A percentile compares a stretch with the other conserved stretches of the same genome.
Evolutionary conservation across 2,888 invertebrate species (phyloP).

Genomic region (Aradus depressus): DNA sequence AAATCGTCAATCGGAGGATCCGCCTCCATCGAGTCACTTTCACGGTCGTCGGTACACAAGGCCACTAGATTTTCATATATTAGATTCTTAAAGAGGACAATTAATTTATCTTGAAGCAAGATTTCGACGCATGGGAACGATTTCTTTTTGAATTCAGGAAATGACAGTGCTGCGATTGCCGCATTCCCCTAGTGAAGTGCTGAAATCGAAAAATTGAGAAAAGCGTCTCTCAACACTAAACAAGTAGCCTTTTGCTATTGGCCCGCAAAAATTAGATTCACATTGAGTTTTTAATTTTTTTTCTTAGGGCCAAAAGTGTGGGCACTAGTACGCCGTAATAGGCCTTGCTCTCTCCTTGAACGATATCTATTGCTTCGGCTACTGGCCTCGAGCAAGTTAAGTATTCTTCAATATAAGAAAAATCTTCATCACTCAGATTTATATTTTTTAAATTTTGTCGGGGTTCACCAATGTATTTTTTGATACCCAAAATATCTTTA

Average conservation of each 20-base stretch:
- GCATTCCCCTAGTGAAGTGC: background rate
- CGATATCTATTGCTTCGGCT: background rate
- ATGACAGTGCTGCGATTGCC: background rate
- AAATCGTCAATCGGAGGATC: background rate
- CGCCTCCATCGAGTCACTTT: background rate
- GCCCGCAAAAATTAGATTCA: background rate
- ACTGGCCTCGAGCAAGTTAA: background rate
- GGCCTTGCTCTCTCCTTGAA: background rate
- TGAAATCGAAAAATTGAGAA: background rate
- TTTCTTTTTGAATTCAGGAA: background rate
- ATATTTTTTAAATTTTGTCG: too few species aligned
- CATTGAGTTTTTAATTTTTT: background rate
- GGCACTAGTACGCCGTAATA: background rate
- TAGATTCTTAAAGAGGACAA: too few species aligned
- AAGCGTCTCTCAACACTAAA: background rate
- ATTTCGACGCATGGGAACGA: slow-evolving; percentile 1
- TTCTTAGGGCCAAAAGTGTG: background rate
- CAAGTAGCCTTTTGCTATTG: background rate
- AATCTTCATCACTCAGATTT: too few species aligned
- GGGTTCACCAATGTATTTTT: too few species aligned
- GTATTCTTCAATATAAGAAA: background rate
- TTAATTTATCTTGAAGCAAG: background rate
- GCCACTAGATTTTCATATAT: too few species aligned
- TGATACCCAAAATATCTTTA: too few species aligned
- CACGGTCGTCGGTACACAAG: too few species aligned